phyloP scores from a whole-genome alignment of 53 echinoderm and acorn worm genomes.

The Antedon mediterranea region DNA sequence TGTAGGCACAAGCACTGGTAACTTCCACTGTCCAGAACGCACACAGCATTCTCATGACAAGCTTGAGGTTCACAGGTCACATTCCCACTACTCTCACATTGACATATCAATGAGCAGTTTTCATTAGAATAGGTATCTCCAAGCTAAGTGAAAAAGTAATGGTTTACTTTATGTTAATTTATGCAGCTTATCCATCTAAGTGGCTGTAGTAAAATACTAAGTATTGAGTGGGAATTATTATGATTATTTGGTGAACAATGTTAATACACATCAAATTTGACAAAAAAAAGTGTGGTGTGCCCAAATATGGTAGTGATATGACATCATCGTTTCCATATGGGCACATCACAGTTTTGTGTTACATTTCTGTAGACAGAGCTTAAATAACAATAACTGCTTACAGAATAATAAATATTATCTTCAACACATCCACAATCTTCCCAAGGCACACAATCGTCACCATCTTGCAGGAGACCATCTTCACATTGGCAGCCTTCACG shows the following conservation, averaged over 20 bases:
- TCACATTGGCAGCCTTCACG: constrained; percentile 29
- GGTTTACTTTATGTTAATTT: too few relatives aligned
- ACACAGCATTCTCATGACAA: constrained; percentile 15
- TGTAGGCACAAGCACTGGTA: constrained; percentile 10
- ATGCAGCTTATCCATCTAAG: too few relatives aligned
- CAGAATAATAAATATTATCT: constrained; percentile 15
- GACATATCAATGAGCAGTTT: constrained; percentile 13
- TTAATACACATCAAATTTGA: too few relatives aligned
- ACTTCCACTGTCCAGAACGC: background rate
- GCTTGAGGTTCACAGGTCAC: constrained; percentile 2
- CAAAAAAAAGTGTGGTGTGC: too few relatives aligned
- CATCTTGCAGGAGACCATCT: constrained; percentile 7
- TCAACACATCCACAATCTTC: constrained; percentile 24
- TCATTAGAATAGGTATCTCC: background rate
- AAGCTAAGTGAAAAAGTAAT: constrained; percentile 9
- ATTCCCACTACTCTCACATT: background rate
- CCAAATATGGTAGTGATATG: too few relatives aligned
- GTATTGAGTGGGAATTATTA: too few relatives aligned
- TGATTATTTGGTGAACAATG: too few relatives aligned
- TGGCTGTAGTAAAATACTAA: too few relatives aligned
- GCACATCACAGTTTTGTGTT: too few relatives aligned
- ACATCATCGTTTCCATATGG: too few relatives aligned
- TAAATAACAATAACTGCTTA: background rate
- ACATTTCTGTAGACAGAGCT: too few relatives aligned
- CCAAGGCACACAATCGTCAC: constrained; percentile 5